Percentiles rank a stretch among this genome's conserved stretches.
Conservation (phyloP, 2,113 vertebrate genomes). For the Sisor rabdophorus region DNA sequence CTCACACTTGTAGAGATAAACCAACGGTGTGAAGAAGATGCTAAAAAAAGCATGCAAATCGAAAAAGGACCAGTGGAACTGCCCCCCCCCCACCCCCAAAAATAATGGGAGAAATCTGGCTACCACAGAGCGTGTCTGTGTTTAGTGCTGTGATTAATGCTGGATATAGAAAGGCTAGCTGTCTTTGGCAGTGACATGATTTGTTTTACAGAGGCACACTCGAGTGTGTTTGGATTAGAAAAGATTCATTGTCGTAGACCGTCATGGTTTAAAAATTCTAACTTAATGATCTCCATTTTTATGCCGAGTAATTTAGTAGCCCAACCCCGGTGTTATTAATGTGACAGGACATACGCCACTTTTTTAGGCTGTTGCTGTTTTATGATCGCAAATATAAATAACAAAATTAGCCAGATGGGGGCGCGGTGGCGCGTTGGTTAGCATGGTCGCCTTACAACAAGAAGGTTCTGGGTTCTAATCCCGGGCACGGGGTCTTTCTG, state of each 20-base stretch:
- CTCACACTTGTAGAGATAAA: background rate
- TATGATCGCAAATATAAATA: background rate
- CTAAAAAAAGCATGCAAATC: background rate
- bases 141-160: conserved; percentile 6
- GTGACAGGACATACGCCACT: background rate
- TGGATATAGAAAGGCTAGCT: conserved; percentile 6
- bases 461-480: too few relatives aligned
- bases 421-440: too few relatives aligned
- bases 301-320: background rate
- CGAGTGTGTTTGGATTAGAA: background rate
- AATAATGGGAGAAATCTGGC: conserved; percentile 2
- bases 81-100: too few relatives aligned
- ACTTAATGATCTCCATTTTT: background rate
- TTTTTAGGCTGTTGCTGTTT: background rate
- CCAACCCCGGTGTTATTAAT: background rate
- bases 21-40: background rate
- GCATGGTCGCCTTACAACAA: too few relatives aligned
- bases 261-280: background rate
- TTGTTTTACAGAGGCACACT: background rate
- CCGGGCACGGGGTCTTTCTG: too few relatives aligned
- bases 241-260: background rate
- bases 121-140: background rate
- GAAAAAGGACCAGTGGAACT: background rate
- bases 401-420: background rate
- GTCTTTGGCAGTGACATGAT: background rate